phyloP scores from a whole-genome alignment of 1,140 invertebrate species.

The Dermatophagoides farinae region DNA sequence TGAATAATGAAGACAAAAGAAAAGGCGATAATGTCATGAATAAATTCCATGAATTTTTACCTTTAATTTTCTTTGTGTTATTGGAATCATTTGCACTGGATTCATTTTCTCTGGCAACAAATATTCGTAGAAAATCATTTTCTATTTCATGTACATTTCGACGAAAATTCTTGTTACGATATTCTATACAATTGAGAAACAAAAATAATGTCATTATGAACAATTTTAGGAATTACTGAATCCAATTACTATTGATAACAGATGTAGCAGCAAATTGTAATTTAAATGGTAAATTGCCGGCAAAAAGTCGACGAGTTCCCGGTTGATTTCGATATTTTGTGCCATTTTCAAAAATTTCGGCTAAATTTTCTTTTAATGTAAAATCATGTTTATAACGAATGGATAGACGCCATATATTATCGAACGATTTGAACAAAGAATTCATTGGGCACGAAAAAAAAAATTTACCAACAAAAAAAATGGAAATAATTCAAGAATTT shows the following conservation, averaged over 20 bases:
- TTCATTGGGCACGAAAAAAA: neutral
- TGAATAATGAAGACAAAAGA: neutral
- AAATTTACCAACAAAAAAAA: neutral
- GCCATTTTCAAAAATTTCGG: neutral
- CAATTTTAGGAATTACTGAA: no score
- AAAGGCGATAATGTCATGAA: neutral
- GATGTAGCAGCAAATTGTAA: neutral
- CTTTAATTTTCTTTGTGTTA: neutral
- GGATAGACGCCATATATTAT: neutral
- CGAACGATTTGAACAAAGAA: neutral
- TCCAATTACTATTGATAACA: slow-evolving; percentile 6
- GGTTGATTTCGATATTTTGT: neutral
- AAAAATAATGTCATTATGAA: neutral
- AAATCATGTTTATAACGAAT: neutral
- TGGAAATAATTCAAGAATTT: no score
- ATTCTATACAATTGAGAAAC: neutral
- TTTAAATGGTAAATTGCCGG: neutral
- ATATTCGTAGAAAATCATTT: neutral
- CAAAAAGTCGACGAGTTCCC: neutral
- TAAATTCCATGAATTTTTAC: neutral
- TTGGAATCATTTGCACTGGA: neutral
- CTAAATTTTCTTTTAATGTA: neutral
- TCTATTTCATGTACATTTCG: neutral
- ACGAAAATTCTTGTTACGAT: neutral
- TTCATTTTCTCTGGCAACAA: neutral